phyloP scores from a whole-genome alignment of 2,113 vertebrate species.

The Phyllostomus discolor region DNA sequence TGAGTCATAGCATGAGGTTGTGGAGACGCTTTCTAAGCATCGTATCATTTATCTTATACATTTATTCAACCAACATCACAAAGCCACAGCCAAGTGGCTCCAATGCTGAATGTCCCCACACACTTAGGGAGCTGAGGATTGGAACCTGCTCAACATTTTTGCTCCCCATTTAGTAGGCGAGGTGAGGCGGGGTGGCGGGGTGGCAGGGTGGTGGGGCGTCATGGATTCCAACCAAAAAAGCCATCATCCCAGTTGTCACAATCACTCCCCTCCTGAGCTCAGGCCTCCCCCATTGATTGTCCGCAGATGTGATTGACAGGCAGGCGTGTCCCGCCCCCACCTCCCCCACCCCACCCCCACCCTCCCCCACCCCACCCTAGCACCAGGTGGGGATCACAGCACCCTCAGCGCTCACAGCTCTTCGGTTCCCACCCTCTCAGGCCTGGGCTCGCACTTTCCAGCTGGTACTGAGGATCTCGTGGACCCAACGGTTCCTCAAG shows the following conservation, averaged over 20 bases:
- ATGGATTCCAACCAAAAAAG: not conserved
- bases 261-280: not conserved
- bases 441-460: not conserved
- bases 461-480: accelerated
- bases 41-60: not conserved
- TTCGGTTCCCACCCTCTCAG: not conserved
- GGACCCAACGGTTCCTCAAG: not conserved
- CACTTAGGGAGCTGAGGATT: not conserved
- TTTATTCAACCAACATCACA: not conserved
- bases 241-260: not conserved
- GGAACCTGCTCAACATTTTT: not conserved
- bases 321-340: too few relatives aligned
- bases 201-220: too few relatives aligned
- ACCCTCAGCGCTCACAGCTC: not conserved
- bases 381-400: not conserved
- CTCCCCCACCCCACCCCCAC: too few relatives aligned
- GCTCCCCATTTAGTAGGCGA: not conserved
- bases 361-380: too few relatives aligned
- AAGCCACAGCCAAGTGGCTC: not conserved
- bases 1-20: not conserved
- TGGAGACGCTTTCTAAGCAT: not conserved
- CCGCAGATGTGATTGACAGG: accelerated
- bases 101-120: too few relatives aligned
- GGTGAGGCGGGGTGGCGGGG: too few relatives aligned
- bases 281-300: accelerated